A percentile compares a stretch with the other conserved stretches of the same genome.
phyloP scores from a whole-genome alignment of 2,888 invertebrate species.

The Pteria penguin region DNA sequence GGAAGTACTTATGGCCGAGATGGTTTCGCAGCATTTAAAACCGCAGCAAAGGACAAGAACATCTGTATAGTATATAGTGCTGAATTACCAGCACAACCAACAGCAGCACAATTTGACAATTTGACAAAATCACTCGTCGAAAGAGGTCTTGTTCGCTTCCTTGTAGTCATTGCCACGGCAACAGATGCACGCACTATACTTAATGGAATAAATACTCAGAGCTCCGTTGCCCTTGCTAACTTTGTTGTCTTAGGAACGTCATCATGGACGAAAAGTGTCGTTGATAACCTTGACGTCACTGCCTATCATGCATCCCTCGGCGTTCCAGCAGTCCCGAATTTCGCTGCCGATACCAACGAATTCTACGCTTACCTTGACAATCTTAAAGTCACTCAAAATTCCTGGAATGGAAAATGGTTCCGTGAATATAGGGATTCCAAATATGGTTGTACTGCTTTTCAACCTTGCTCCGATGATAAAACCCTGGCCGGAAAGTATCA shows the following conservation, averaged over 20 bases:
- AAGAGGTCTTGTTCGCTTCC: constrained; percentile 36
- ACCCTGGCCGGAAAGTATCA: background rate
- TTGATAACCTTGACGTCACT: constrained; percentile 31
- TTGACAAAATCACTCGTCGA: constrained; percentile 33
- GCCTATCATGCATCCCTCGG: constrained; percentile 40
- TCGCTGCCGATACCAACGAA: constrained; percentile 29
- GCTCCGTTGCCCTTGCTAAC: constrained; percentile 10
- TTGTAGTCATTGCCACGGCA: constrained; percentile 55
- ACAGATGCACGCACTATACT: constrained; percentile 39
- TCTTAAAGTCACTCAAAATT: constrained; percentile 47
- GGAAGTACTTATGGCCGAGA: constrained; percentile 51
- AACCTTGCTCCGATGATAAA: constrained; percentile 14
- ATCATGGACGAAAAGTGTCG: constrained; percentile 55
- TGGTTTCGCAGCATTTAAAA: constrained; percentile 45
- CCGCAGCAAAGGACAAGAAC: constrained; percentile 21
- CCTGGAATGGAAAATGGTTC: constrained; percentile 52
- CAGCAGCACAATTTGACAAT: background rate
- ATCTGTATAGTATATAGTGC: constrained; percentile 60
- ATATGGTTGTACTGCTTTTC: constrained; percentile 52
- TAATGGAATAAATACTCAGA: constrained; percentile 12
- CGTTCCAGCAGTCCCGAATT: constrained; percentile 45
- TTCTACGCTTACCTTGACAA: constrained; percentile 51
- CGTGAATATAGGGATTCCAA: constrained; percentile 55
- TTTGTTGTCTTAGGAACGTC: constrained; percentile 66
- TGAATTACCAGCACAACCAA: constrained; percentile 19